These are phyloP conservation scores for Poecilia wingei DNA, from an alignment of 2,797 vertebrate species.

Conservation along the genomic window DNA sequence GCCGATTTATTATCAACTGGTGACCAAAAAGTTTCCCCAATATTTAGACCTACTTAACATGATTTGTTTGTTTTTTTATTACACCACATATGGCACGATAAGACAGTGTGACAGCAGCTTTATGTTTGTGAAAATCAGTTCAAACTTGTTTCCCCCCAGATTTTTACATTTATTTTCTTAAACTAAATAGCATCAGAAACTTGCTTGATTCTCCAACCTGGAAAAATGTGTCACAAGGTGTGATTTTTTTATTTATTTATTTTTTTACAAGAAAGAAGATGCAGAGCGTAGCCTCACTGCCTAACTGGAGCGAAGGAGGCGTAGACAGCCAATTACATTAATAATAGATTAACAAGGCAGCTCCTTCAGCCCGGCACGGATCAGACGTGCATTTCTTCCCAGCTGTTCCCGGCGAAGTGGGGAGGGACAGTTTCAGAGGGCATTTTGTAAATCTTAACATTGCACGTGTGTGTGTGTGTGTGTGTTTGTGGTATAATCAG, in stretches of 20 bases:
- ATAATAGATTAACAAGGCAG: not conserved
- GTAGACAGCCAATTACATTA: not conserved
- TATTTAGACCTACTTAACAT: not conserved
- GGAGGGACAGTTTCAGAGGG: constrained; percentile 18
- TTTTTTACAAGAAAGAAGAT: not conserved
- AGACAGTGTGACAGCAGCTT: not conserved
- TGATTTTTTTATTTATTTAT: not conserved
- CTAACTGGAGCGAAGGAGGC: not conserved
- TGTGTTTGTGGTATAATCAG: constrained; percentile 38
- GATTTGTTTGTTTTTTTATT: not conserved
- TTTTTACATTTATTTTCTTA: not conserved
- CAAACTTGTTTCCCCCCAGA: too few relatives aligned
- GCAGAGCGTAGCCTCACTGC: not conserved
- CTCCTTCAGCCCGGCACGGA: not conserved
- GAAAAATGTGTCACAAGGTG: not conserved
- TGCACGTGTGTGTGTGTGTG: not conserved
- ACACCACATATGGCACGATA: not conserved
- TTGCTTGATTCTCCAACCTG: not conserved
- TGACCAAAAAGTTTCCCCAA: not conserved
- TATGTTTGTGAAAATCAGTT: not conserved
- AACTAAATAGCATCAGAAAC: too few relatives aligned
- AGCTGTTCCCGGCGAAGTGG: not conserved
- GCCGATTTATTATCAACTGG: not conserved
- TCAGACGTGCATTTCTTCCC: not conserved
- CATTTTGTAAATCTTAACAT: constrained; percentile 12